phyloP scores from a whole-genome alignment of 2,113 vertebrate species.

The Nanger granti region DNA sequence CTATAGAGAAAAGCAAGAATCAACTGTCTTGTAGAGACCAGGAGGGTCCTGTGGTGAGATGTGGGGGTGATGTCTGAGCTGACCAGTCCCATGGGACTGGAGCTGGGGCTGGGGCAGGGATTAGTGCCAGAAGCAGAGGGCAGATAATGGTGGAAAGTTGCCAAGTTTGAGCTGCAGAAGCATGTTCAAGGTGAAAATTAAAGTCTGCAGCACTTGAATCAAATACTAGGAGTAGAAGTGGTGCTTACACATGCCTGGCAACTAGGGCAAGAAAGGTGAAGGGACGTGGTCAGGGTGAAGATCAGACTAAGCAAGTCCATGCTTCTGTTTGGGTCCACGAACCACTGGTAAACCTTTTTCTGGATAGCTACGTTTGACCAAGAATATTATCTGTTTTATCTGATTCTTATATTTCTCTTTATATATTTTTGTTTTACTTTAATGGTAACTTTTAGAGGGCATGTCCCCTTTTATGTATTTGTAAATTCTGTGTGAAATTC shows the following conservation, averaged over 20 bases:
- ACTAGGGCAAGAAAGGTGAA: background rate
- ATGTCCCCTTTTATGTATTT: background rate
- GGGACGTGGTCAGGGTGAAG: background rate
- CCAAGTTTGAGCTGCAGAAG: background rate
- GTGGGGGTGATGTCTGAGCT: background rate
- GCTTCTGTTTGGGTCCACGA: background rate
- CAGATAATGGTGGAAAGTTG: background rate
- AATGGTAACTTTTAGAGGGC: background rate
- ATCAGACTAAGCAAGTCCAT: background rate
- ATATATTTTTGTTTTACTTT: background rate
- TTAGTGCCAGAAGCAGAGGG: background rate
- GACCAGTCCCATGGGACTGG: rapidly evolving
- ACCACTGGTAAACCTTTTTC: background rate
- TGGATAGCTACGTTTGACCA: background rate
- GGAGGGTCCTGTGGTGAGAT: background rate
- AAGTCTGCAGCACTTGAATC: background rate
- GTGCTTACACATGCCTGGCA: background rate
- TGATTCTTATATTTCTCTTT: background rate
- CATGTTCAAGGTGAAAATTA: background rate
- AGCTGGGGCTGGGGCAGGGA: too few relatives aligned
- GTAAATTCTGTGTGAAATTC: background rate
- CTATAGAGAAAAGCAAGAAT: background rate
- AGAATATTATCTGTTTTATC: background rate
- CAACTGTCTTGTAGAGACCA: background rate
- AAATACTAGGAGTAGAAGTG: background rate